Evolutionary conservation across 1,140 invertebrate genomes (phyloP).

Genomic region (Eueides isabella): DNA sequence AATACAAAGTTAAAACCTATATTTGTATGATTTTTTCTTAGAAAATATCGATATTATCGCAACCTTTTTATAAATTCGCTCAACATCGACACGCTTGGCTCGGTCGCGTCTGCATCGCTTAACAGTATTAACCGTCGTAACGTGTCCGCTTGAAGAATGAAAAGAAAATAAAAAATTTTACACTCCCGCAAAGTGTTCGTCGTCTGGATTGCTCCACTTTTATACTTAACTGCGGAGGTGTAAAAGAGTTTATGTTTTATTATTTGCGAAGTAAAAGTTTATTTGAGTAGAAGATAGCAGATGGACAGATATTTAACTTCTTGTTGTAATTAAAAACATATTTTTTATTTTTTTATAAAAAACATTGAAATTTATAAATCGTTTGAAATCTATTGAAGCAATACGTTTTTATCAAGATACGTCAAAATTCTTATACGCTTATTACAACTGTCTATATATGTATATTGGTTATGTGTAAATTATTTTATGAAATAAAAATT

Average conservation of each 20-base stretch:
- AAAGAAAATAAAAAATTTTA: slow-evolving; percentile 40
- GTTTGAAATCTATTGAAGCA: too few relatives aligned
- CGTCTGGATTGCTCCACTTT: slow-evolving; percentile 16
- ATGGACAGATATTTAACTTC: too few relatives aligned
- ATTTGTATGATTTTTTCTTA: background rate
- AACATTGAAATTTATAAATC: too few relatives aligned
- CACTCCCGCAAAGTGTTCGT: slow-evolving; percentile 21
- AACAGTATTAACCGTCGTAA: slow-evolving; percentile 17
- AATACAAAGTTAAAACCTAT: background rate
- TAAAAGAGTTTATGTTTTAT: slow-evolving; percentile 6
- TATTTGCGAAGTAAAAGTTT: background rate
- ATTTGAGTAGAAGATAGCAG: background rate
- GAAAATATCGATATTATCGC: background rate
- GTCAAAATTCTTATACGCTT: too few relatives aligned
- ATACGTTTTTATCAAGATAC: too few relatives aligned
- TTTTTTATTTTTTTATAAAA: too few relatives aligned
- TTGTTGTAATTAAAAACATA: too few relatives aligned
- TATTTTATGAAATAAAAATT: too few relatives aligned
- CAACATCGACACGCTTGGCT: background rate
- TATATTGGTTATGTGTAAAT: too few relatives aligned
- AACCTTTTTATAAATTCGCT: background rate
- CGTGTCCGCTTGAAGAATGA: slow-evolving; percentile 19
- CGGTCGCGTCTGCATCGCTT: slow-evolving; percentile 23
- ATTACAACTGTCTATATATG: too few relatives aligned
- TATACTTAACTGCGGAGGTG: background rate